Base-by-base conservation (phyloP, 2,888 invertebrate species). In the Ichneumon xanthorius region DNA sequence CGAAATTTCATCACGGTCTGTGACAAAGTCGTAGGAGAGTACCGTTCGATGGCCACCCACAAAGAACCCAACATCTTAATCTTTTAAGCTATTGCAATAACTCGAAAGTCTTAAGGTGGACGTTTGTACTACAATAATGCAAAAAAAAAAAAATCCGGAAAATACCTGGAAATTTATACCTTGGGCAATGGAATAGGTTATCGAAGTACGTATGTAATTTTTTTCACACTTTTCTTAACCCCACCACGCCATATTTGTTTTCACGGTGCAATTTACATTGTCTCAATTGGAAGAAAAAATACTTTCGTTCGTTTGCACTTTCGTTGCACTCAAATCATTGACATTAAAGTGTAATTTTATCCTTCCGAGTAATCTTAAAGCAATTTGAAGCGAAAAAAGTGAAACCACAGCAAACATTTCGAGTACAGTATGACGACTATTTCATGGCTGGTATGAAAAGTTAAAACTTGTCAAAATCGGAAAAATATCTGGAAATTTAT, bases 31-130 rank as follows among this genome's bases (percentile, higher is more conserved):
- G 61, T 61, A 26, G 16, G 30, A 26, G 45, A 67, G 19, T 33
- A 22, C 50, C 70, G 70, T 16, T 70, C 30, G 70, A 50, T n/a
- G 70, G 30, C 70, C 70, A 50, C 50, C 26, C 48, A n/a, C 16
- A n/a, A 50, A 16, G n/a, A n/a, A 50, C n/a, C 9, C 30, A n/a
- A 50, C n/a, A 50, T 30, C 16, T 30, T 33, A 70, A 50, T 50
- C 48, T 50, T 50, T 30, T 33, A 30, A 16, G 26, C 50, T 70
- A 30, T 26, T 33, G 9, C 30, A 30, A 3, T 50, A 30, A 48
- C 48, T 68, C 6, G 14, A 7, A 67, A 4, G 26, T 22, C 16
- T 26, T 0, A 65, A n/a, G 16, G n/a, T 9, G 1, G 2, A 4
- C 1, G 50, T n/a, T 4, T 19, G n/a, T 53, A 53, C 53, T 53